phyloP scores from a whole-genome alignment of 2,888 invertebrate genomes.

The Rapana venosa region DNA sequence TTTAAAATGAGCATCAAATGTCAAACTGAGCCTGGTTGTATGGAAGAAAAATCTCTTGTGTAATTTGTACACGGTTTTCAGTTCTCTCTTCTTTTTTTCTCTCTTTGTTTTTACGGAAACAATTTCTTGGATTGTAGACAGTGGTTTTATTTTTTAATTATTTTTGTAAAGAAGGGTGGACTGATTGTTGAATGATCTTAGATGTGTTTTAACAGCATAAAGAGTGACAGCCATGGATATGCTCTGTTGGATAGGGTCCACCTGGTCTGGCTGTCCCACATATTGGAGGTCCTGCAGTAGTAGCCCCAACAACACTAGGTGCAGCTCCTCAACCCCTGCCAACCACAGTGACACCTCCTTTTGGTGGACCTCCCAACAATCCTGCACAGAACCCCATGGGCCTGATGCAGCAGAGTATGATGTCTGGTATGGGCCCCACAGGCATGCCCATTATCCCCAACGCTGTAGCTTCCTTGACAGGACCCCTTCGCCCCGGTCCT shows the following conservation, averaged over 20 bases:
- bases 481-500: conserved; percentile 23
- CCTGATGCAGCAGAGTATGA: conserved; percentile 28
- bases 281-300: conserved; percentile 56
- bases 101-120: no score
- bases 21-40: no score
- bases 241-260: conserved; percentile 58
- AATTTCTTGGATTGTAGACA: no score
- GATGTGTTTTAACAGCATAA: no score
- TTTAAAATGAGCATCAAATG: no score
- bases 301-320: conserved; percentile 47
- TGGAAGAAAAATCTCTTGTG: no score
- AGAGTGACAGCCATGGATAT: no score
- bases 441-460: conserved; percentile 41
- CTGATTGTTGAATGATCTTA: no score
- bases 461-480: conserved; percentile 5
- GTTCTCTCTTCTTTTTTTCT: no score
- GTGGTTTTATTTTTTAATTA: no score
- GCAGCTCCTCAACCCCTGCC: conserved; percentile 45
- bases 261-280: conserved; percentile 72
- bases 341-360: conserved; percentile 32
- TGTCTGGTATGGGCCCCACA: conserved; percentile 17
- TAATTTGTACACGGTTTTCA: no score
- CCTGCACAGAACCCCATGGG: conserved; percentile 23
- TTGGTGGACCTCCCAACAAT: conserved; percentile 53
- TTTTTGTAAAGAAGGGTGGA: no score